Conservation (phyloP, 2,888 invertebrate species). For the Drosophila monieri region DNA sequence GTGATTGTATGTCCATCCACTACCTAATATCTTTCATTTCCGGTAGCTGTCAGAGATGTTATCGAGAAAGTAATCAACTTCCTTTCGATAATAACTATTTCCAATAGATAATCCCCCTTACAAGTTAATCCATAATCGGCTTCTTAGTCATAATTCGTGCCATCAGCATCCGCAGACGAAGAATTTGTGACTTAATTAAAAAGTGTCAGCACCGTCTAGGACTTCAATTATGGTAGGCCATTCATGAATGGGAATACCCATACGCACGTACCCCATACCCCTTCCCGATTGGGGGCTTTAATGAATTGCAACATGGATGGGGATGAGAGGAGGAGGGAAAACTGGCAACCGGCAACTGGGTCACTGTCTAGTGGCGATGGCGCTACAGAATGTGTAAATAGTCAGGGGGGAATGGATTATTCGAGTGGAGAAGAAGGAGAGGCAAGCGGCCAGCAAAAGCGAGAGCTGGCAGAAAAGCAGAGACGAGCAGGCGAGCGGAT, state of each 20-base stretch:
- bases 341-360: conserved; percentile 53
- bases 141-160: conserved; percentile 8
- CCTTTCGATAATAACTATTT: background rate
- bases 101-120: background rate
- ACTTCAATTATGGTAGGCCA: conserved; percentile 58
- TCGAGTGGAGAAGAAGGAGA: conserved; percentile 12
- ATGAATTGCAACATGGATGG: conserved; percentile 47
- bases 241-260: conserved; percentile 60
- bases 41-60: background rate
- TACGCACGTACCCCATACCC: conserved; percentile 9
- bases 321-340: conserved; percentile 2
- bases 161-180: conserved; percentile 4
- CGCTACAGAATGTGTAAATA: conserved; percentile 61
- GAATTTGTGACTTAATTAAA: conserved; percentile 68
- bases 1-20: background rate
- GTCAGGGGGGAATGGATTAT: conserved; percentile 1
- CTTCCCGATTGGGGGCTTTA: conserved; percentile 20
- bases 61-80: no score
- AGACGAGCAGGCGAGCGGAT: conserved; percentile 54
- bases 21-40: background rate
- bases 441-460: conserved; percentile 6
- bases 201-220: conserved; percentile 65
- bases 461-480: conserved; percentile 9
- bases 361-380: conserved; percentile 61
- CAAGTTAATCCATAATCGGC: background rate